phyloP scores from a whole-genome alignment of 1,140 invertebrate genomes.

The Lysiphlebus fabarum region DNA sequence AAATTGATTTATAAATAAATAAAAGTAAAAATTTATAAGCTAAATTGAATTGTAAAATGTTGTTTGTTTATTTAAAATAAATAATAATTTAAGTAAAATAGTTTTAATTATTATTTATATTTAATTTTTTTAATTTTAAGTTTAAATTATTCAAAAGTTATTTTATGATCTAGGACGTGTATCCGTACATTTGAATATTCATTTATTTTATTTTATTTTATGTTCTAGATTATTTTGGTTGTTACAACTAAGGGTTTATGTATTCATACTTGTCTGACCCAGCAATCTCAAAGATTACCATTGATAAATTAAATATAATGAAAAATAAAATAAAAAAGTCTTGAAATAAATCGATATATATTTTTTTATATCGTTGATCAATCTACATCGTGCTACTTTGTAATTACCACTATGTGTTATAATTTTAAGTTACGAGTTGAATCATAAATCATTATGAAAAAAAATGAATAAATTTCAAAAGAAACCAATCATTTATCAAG shows the following conservation, averaged over 20 bases:
- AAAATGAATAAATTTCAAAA: not conserved
- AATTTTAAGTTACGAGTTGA: not conserved
- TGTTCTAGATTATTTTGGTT: slow-evolving; percentile 2
- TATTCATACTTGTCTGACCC: slow-evolving; percentile 15
- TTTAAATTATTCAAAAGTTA: not conserved
- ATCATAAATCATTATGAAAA: not conserved
- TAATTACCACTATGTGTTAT: not conserved
- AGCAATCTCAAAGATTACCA: slow-evolving; percentile 14
- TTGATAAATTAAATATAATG: slow-evolving; percentile 8
- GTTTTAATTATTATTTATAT: not conserved
- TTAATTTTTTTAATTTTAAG: not conserved
- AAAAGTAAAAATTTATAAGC: too few species aligned
- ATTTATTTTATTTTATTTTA: slow-evolving; percentile 10
- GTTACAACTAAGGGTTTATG: slow-evolving; percentile 4
- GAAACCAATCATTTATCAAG: too few species aligned
- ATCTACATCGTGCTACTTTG: not conserved
- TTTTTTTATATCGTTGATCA: not conserved
- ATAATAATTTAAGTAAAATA: too few species aligned
- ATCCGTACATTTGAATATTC: not conserved
- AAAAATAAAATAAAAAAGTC: not conserved
- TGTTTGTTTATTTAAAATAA: too few species aligned
- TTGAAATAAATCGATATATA: slow-evolving; percentile 7
- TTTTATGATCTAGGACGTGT: too few species aligned
- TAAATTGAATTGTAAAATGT: too few species aligned
- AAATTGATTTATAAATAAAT: too few species aligned